phyloP scores from a whole-genome alignment of 1,140 invertebrate genomes.

The Panagrolaimus sp. region DNA sequence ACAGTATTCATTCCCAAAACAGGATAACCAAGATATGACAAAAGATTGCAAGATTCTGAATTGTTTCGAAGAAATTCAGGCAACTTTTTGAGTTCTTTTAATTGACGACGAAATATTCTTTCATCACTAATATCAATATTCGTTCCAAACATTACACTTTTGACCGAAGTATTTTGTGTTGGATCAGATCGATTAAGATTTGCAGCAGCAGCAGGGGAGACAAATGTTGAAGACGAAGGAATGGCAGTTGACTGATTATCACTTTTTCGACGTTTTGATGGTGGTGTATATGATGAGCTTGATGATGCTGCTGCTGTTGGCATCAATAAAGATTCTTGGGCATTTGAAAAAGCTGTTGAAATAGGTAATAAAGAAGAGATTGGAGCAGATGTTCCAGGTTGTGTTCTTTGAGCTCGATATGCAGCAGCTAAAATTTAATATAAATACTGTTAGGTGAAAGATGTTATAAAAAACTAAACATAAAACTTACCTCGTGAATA shows the following conservation, averaged over 20 bases:
- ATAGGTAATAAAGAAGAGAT: neutral
- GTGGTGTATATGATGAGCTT: neutral
- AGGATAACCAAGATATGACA: constrained; percentile 93
- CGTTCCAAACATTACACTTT: too few relatives aligned
- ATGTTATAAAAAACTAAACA: constrained; percentile 3
- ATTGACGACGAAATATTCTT: constrained; percentile 85
- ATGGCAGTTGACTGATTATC: neutral
- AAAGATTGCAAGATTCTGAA: constrained; percentile 74
- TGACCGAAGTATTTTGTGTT: constrained; percentile 44
- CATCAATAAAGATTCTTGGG: too few relatives aligned
- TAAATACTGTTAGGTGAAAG: too few relatives aligned
- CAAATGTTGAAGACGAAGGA: too few relatives aligned
- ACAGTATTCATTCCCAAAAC: constrained; percentile 99
- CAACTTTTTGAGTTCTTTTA: constrained; percentile 83
- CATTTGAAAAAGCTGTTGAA: constrained; percentile 29
- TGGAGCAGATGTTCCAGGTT: neutral
- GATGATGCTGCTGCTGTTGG: too few relatives aligned
- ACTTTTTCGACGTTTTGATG: constrained; percentile 7
- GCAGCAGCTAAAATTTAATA: too few relatives aligned
- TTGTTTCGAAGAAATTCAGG: constrained; percentile 78
- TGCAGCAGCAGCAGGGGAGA: too few relatives aligned
- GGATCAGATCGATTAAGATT: neutral
- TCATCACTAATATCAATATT: constrained; percentile 91
- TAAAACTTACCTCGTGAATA: constrained; percentile 16
- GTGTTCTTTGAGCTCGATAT: neutral